Evolutionary conservation across 2,888 invertebrate species (phyloP), one percentile per base, ranked within the genome.

Genomic region (Creontiades dilutus): DNA sequence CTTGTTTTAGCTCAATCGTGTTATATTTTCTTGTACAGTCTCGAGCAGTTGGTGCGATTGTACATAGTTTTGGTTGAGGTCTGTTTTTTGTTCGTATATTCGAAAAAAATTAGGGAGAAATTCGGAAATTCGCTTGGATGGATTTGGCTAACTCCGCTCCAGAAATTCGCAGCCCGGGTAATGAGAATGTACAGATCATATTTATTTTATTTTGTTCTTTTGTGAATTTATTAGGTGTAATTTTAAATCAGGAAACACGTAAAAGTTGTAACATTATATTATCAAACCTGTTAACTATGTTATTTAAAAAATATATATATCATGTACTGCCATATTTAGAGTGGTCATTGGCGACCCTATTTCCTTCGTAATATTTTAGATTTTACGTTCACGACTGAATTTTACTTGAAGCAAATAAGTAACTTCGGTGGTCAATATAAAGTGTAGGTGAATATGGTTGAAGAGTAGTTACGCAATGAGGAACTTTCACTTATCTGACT

Each of bases 241-340:
- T 68, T 68, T 68, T 57, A 57, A 57, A 57, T n/a, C 57, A 57
- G 3, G 13, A 68, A 19, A 68, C 5, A 68, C 23, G 68, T 23
- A 68, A 68, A 68, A 68, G 27, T 68, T 61, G 5, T 68, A 68
- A 68, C 68, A 19, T 23, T 68, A 19, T 68, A 68, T 68, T 68
- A 68, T 68, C 68, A 68, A 68, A 68, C 23, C 68, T 19, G 61
- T 61, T 61, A 61, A 61, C 61, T 61, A 61, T 68, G 68, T 68
- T 68, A 68, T 68, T 68, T 61, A 61, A 61, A 61, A 68, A 68
- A 68, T 37, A 68, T 61, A 57, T 57, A 61, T 61, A 61, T 61
- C n/a, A 68, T 68, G 68, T 68, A 68, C 68, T 23, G 23, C 23
- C 68, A 23, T 68, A 23, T 68, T 68, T 68, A 2, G 68, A 23